Base-by-base conservation (phyloP, 2,113 vertebrate species). In the Calyptommatus sinebrachiatus region DNA sequence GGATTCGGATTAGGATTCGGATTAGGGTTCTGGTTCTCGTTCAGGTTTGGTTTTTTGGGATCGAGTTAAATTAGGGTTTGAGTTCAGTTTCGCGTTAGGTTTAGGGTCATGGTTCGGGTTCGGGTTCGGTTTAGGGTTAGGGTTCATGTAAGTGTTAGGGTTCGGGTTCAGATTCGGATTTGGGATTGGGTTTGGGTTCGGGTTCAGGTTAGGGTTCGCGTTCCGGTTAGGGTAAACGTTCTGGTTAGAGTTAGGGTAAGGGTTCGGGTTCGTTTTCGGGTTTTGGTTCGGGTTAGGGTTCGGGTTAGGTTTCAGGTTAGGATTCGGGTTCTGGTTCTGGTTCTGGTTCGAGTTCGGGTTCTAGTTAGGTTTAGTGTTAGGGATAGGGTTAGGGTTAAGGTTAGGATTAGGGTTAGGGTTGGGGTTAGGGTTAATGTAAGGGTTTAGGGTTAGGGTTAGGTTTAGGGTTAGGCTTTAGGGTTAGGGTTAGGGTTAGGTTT, bases 91-190 rank as follows among this genome's bases (percentile, higher is more conserved):
- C 29, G 65, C 26, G 53, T 35, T 71, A 35, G 53, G 68, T 67
- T 72, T 86, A 66, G 78, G 57, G 66, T 80, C 80, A 80, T 72
- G 81, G 60, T 83, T 86, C 77, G 85, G 81, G 72, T 86, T 80
- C n/a, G 68, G 77, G 78, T 73, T 84, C 73, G 82, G 82, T 78
- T 77, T 86, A 79, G 71, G 53, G 41, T 78, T 75, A 60, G 66
- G 77, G 76, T 83, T 83, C 46, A 50, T 81, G 66, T 78, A 50
- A 78, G 79, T 62, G 75, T 82, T 69, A 78, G 70, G 80, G 70
- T 76, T 76, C 78, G 67, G 77, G 77, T 82, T 79, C 78, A 7
- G 79, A 76, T 73, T 82, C 68, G 83, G 41, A 35, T 84, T 78
- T 74, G 79, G 79, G 75, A 67, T 78, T 73, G 77, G 81, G 84